Percentiles rank a stretch among this genome's conserved stretches.
phyloP scores from a whole-genome alignment of 2,797 vertebrate genomes.

The Falco biarmicus region DNA sequence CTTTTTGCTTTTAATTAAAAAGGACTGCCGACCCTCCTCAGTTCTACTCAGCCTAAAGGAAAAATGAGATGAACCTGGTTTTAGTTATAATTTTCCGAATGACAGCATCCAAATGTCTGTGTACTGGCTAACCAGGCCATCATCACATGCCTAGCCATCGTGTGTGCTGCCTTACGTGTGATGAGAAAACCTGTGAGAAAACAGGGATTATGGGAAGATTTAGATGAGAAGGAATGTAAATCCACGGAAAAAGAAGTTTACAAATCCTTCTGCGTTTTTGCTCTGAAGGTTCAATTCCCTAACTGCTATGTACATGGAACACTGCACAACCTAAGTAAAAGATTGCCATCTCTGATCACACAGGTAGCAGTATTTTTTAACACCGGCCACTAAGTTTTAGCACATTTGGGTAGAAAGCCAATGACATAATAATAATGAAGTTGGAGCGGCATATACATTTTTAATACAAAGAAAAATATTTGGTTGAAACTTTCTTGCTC shows the following conservation, averaged over 20 bases:
- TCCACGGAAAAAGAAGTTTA: background rate
- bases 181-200: background rate
- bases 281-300: background rate
- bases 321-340: background rate
- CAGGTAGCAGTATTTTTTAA: background rate
- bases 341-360: background rate
- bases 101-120: background rate
- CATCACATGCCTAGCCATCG: background rate
- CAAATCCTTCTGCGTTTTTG: background rate
- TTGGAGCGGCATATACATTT: background rate
- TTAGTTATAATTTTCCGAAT: background rate
- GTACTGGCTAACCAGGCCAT: background rate
- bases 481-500: background rate
- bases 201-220: background rate
- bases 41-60: background rate
- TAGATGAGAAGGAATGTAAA: background rate
- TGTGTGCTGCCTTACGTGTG: background rate
- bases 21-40: background rate
- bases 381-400: background rate
- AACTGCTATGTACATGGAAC: fast-evolving
- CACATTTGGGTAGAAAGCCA: background rate
- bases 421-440: background rate
- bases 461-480: background rate
- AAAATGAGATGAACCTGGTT: background rate
- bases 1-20: background rate